Evolutionary conservation across 2,888 invertebrate genomes (phyloP), one percentile per base, ranked within the genome.

Genomic region (Polydrusus cervinus): DNA sequence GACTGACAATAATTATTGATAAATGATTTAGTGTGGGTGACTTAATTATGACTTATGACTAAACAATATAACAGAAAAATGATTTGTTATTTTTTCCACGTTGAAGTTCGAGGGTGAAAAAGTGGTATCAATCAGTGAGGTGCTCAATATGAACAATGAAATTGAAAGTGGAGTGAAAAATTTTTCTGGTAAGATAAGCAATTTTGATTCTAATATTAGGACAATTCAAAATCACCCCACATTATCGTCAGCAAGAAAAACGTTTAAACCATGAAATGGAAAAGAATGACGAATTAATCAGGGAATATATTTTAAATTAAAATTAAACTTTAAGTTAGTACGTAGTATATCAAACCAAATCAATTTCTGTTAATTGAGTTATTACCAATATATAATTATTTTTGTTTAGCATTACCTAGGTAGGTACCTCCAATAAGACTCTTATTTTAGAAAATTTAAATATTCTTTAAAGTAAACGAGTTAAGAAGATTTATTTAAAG

Each of bases 81-180:
- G 49, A 49, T 49, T 43, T 40, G n/a, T 20, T 61, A 9, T 62
- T 43, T 47, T 34, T 64, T 64, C 13, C n/a, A 25, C 47, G 16
- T 47, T 45, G 25, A 25, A 1, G 49, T 64, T 49, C 47, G 64
- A 64, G 25, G 49, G 45, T 73, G 51, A 38, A 25, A 53, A 9
- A 69, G 74, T 69, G 69, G 55, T 49, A 66, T 40, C 53, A 40
- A 66, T 71, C 51, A 45, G 75, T 76, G 72, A 20, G 43, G 72
- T 72, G 66, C 69, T 75, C 77, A 77, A 77, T 77, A 77, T 77
- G 77, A 77, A 77, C 77, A 77, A 77, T 77, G 77, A 77, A 71
- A 62, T 74, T 70, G 74, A 76, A 40, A 57, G 68, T 45, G 75
- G 66, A 57, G 75, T 67, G 25, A 78, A 78, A 74, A 73, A 74